Base-by-base conservation (phyloP, 2,888 invertebrate genomes). In the Plusia festucae region DNA sequence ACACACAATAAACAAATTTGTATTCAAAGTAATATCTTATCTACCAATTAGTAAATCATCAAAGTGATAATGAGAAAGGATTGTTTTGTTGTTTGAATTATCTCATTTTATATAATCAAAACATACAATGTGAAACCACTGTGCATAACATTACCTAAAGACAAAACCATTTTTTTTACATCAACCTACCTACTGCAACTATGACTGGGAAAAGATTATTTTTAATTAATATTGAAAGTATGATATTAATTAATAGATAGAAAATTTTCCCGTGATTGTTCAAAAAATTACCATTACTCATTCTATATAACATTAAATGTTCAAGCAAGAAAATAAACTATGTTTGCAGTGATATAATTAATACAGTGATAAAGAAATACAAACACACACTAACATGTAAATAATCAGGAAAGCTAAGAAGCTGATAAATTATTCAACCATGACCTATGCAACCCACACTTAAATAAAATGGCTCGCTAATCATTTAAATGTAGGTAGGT, bases 391-490 rank as follows among this genome's bases (percentile, higher is more conserved):
- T 60, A 70, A 66, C 49, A 70, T 59, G 30, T 56, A 65, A 76
- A 58, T 68, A 69, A 76, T 68, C 63, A 59, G 66, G 53, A 71
- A 76, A 70, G 56, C 65, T 58, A 65, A 68, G 57, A 32, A 60
- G 69, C 54, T 66, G 79, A 77, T 81, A 81, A 81, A 79, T 70
- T 66, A 65, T 79, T 65, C 57, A 82, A 73, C 75, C 82, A 71
- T 82, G 80, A 82, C 82, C 79, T 82, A 74, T 82, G 65, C 62
- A 71, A 32, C 76, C 76, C 53, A 80, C 78, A 68, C 69, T 59
- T 67, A 61, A 60, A 68, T 65, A 49, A 69, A 68, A 44, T 65
- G 77, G 63, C 65, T 58, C 18, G 51, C 32, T 64, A 67, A 60
- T 64, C 60, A 34, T 40, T n/a, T 40, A 75, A 1, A 53, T 59